phyloP scores from a whole-genome alignment of 2,888 invertebrate genomes.

The Phytoseiulus persimilis region DNA sequence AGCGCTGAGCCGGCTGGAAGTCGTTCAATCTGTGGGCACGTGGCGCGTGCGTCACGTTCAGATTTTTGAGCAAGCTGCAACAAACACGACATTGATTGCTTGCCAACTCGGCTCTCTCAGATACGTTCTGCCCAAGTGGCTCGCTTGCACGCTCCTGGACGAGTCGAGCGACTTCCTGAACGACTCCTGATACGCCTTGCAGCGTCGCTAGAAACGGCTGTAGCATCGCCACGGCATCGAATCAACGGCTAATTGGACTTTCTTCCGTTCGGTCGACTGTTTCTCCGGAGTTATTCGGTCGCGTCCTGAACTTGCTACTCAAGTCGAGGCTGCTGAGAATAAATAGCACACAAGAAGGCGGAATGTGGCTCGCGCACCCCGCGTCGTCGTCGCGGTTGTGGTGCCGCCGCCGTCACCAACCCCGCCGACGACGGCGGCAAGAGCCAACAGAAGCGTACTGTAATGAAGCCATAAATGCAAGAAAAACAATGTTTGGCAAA shows the following conservation, averaged over 20 bases:
- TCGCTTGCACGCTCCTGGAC: background rate
- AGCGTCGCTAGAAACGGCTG: background rate
- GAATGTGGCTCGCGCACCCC: too few species aligned
- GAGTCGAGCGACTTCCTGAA: background rate
- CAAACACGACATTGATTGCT: constrained; percentile 5
- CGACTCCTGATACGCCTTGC: background rate
- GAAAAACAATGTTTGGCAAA: background rate
- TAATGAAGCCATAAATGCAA: background rate
- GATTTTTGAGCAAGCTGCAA: background rate
- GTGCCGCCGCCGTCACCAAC: too few species aligned
- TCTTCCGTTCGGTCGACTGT: background rate
- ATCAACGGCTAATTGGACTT: background rate
- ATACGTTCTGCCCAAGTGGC: too few species aligned
- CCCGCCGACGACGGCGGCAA: too few species aligned
- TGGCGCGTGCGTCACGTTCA: background rate
- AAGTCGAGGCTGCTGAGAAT: background rate
- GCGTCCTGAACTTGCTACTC: background rate
- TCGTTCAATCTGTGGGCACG: background rate
- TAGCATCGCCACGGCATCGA: background rate
- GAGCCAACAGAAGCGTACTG: background rate
- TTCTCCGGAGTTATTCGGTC: background rate
- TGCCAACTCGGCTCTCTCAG: background rate
- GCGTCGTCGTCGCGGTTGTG: too few species aligned
- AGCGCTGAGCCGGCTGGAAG: background rate
- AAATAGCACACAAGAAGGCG: background rate